Conservation (phyloP, 2,888 invertebrate species). For the Philonicus albiceps region DNA sequence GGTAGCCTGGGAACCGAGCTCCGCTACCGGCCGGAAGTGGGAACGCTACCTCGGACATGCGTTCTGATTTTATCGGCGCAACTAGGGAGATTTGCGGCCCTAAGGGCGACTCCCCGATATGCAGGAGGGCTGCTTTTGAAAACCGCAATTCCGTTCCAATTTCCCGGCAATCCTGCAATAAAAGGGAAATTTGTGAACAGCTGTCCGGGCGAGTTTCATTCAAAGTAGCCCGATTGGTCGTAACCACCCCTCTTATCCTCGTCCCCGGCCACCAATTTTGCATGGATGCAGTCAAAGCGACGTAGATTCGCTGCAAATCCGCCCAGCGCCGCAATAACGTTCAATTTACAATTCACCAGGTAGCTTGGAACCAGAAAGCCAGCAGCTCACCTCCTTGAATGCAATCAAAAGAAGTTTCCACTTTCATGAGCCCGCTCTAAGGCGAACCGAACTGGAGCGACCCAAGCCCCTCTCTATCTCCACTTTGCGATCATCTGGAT, state of each 20-base stretch:
- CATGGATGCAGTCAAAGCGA: not conserved
- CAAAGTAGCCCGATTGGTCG: not conserved
- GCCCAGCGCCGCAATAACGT: not conserved
- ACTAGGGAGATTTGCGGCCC: not conserved
- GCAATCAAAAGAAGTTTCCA: constrained; percentile 8
- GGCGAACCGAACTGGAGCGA: not conserved
- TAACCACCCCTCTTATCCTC: not conserved
- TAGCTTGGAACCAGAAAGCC: not conserved
- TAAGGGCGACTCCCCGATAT: not conserved
- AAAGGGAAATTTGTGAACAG: not conserved
- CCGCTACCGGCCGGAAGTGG: not conserved
- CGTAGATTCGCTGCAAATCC: not conserved
- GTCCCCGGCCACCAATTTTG: not conserved
- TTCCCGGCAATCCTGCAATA: not conserved
- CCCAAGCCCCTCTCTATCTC: not conserved
- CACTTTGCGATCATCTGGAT: not conserved
- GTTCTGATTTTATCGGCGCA: not conserved
- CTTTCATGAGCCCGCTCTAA: constrained; percentile 2
- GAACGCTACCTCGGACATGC: constrained; percentile 4
- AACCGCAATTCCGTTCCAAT: not conserved
- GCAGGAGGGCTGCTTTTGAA: not conserved
- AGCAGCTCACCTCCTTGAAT: not conserved
- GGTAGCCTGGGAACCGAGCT: not conserved
- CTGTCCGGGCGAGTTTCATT: not conserved
- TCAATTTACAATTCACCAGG: not conserved